A percentile compares a stretch with the other conserved stretches of the same genome.
phyloP scores from a whole-genome alignment of 2,113 vertebrate species.

The Erinaceus europaeus region DNA sequence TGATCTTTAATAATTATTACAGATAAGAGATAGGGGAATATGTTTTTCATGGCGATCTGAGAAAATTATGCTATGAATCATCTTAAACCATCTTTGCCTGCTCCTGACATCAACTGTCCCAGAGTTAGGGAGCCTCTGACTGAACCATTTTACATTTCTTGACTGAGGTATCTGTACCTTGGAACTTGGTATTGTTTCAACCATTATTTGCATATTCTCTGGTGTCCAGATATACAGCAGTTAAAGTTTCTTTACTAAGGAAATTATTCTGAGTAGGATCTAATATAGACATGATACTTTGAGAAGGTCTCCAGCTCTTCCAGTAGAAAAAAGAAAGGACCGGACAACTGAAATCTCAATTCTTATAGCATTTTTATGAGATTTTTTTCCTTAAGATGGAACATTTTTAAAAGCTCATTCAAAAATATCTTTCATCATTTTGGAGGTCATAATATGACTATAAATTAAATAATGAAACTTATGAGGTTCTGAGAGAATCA shows the following conservation, averaged over 20 bases:
- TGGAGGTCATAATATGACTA: background rate
- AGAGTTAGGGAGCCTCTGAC: background rate
- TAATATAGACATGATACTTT: background rate
- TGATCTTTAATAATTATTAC: background rate
- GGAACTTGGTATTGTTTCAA: background rate
- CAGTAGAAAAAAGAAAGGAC: background rate
- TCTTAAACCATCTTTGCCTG: background rate
- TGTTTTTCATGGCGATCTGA: background rate
- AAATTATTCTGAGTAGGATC: background rate
- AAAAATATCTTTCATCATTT: background rate
- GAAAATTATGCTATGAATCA: background rate
- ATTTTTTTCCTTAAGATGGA: background rate
- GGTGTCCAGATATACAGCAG: background rate
- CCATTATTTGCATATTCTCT: background rate
- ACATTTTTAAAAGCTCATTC: slow-evolving; percentile 12
- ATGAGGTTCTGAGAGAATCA: background rate
- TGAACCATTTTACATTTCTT: background rate
- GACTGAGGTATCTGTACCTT: background rate
- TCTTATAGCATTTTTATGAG: background rate
- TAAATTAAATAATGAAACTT: background rate
- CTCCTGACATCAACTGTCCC: background rate
- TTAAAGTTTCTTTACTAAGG: background rate
- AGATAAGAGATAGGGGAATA: background rate
- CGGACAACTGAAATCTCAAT: background rate
- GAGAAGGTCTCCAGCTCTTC: accelerated